A percentile compares a stretch with the other conserved stretches of the same genome.
phyloP scores from a whole-genome alignment of 2,888 invertebrate genomes.

The Coenonympha arcania region DNA sequence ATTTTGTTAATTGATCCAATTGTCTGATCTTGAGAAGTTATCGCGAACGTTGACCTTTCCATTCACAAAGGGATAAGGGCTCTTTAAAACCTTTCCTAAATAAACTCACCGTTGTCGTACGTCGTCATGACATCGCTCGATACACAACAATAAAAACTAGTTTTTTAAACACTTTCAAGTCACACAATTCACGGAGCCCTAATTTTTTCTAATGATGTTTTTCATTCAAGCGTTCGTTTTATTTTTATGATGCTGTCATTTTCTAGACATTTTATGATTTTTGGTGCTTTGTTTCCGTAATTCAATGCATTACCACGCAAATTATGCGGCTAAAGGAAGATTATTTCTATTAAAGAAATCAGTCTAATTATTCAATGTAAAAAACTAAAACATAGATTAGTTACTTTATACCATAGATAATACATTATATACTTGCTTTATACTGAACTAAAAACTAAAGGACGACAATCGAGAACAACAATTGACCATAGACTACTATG shows the following conservation, averaged over 20 bases:
- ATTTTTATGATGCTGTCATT: neutral
- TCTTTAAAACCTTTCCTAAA: slow-evolving; percentile 18
- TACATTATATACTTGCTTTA: no score
- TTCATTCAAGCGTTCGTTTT: neutral
- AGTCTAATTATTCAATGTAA: no score
- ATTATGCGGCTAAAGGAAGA: no score
- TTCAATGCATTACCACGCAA: no score
- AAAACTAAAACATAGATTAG: no score
- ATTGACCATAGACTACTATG: no score
- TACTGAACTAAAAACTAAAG: no score
- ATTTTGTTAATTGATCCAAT: slow-evolving; percentile 47
- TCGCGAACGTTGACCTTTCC: slow-evolving; percentile 48
- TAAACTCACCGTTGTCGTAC: slow-evolving; percentile 55
- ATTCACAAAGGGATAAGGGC: slow-evolving; percentile 18
- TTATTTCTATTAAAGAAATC: no score
- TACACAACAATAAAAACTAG: slow-evolving; percentile 9
- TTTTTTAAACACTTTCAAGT: neutral
- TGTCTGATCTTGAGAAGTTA: slow-evolving; percentile 38
- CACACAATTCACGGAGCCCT: slow-evolving; percentile 2
- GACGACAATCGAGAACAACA: no score
- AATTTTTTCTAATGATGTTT: neutral
- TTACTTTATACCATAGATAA: no score
- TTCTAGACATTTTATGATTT: neutral
- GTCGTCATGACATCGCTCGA: slow-evolving; percentile 43
- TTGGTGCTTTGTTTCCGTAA: no score